phyloP scores from a whole-genome alignment of 2,888 invertebrate species.

The Salpingus planirostris region DNA sequence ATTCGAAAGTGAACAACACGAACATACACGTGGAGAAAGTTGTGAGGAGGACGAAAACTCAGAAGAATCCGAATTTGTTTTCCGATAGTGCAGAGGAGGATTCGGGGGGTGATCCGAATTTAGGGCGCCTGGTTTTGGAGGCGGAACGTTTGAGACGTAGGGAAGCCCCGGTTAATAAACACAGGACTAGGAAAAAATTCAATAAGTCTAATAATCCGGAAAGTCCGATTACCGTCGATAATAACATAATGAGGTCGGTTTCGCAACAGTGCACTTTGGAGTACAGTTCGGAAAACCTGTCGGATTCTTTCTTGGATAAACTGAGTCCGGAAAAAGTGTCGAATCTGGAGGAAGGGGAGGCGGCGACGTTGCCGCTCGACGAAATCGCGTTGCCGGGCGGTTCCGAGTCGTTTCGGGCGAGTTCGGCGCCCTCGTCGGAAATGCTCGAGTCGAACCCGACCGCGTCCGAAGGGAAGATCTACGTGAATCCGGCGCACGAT shows the following conservation, averaged over 20 bases:
- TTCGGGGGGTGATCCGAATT: neutral
- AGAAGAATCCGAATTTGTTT: constrained; percentile 57
- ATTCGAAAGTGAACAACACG: constrained; percentile 72
- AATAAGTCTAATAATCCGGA: neutral
- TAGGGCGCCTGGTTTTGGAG: constrained; percentile 30
- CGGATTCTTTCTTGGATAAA: constrained; percentile 33
- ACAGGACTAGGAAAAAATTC: neutral
- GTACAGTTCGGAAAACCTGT: constrained; percentile 51
- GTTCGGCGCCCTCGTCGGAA: neutral
- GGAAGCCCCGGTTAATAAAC: constrained; percentile 21
- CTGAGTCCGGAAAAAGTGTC: constrained; percentile 16
- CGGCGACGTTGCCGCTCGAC: constrained; percentile 5
- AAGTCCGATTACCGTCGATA: constrained; percentile 19
- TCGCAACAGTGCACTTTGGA: constrained; percentile 65
- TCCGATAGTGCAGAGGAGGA: constrained; percentile 51
- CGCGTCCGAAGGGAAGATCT: no score
- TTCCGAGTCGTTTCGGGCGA: constrained; percentile 21
- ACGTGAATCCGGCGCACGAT: constrained; percentile 44
- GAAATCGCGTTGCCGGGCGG: constrained; percentile 8
- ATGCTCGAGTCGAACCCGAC: no score
- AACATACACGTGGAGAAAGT: constrained; percentile 68
- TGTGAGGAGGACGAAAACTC: constrained; percentile 47
- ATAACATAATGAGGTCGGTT: constrained; percentile 50
- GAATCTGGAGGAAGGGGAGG: neutral
- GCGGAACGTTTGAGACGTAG: constrained; percentile 25